phyloP scores from a whole-genome alignment of 2,888 invertebrate genomes.

The Alentia gelatinosa region DNA sequence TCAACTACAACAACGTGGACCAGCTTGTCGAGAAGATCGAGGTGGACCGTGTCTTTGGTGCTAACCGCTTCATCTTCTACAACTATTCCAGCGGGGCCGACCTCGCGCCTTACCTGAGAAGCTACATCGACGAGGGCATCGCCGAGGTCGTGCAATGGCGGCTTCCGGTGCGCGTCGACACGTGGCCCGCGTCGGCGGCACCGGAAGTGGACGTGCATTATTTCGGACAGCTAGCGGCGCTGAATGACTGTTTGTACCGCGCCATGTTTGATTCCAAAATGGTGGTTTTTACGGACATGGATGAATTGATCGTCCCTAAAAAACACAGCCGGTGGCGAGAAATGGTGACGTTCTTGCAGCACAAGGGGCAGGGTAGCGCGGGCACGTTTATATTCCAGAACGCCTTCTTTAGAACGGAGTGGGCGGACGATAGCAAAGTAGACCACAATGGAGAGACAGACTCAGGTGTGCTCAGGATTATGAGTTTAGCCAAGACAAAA shows the following conservation, averaged over 20 bases:
- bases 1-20: slow-evolving; percentile 58
- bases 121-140: slow-evolving; percentile 57
- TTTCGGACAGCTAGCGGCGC: slow-evolving; percentile 63
- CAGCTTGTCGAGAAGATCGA: slow-evolving; percentile 64
- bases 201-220: slow-evolving; percentile 63
- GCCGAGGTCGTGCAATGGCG: slow-evolving; percentile 62
- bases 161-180: slow-evolving; percentile 61
- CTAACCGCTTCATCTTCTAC: slow-evolving; percentile 63
- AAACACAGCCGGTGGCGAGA: slow-evolving; percentile 58
- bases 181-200: slow-evolving; percentile 48
- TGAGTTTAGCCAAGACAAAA: slow-evolving; percentile 84
- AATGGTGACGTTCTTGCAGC: slow-evolving; percentile 48
- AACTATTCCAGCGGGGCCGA: slow-evolving; percentile 59
- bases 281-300: slow-evolving; percentile 64
- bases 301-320: slow-evolving; percentile 62
- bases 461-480: neutral
- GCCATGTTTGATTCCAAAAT: slow-evolving; percentile 60
- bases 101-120: slow-evolving; percentile 52
- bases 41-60: slow-evolving; percentile 63
- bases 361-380: slow-evolving; percentile 78
- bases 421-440: slow-evolving; percentile 85
- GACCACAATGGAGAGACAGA: neutral
- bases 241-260: slow-evolving; percentile 66
- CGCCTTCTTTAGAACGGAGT: slow-evolving; percentile 91
- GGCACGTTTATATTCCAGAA: slow-evolving; percentile 94